Evolutionary conservation across 2,797 vertebrate species (phyloP).

Genomic region (Loris lydekkerianus): DNA sequence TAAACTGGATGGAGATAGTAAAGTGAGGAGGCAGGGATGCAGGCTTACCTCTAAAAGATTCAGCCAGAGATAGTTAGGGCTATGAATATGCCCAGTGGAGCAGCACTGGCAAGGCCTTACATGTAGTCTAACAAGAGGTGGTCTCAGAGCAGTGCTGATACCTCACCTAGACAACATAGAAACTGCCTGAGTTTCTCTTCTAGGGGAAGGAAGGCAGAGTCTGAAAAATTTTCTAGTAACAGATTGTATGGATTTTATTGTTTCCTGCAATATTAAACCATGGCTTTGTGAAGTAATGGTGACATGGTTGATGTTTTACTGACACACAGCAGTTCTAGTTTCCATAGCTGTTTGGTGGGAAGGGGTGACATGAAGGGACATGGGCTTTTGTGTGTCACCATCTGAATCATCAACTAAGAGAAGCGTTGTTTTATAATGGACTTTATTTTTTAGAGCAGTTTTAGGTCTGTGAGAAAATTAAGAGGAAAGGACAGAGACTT

Average conservation of each 20-base stretch:
- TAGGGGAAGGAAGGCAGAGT: neutral
- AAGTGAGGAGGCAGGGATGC: neutral
- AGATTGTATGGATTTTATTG: neutral
- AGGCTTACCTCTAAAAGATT: neutral
- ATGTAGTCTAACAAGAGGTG: neutral
- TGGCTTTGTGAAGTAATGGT: neutral
- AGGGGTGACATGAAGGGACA: neutral
- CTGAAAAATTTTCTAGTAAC: neutral
- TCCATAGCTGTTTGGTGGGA: neutral
- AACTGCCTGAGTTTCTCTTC: neutral
- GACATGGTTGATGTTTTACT: neutral
- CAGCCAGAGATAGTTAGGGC: neutral
- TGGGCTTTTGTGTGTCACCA: neutral
- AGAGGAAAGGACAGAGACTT: neutral
- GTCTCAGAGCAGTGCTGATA: neutral
- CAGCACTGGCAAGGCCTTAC: rapidly evolving
- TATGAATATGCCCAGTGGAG: neutral
- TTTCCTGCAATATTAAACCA: neutral
- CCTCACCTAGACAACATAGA: rapidly evolving
- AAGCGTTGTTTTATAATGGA: neutral
- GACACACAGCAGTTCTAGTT: neutral
- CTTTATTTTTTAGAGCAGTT: neutral
- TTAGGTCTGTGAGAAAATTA: neutral
- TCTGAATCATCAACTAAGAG: neutral
- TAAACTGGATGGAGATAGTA: neutral